phyloP scores from a whole-genome alignment of 2,888 invertebrate species.

The Ochropacha duplaris region DNA sequence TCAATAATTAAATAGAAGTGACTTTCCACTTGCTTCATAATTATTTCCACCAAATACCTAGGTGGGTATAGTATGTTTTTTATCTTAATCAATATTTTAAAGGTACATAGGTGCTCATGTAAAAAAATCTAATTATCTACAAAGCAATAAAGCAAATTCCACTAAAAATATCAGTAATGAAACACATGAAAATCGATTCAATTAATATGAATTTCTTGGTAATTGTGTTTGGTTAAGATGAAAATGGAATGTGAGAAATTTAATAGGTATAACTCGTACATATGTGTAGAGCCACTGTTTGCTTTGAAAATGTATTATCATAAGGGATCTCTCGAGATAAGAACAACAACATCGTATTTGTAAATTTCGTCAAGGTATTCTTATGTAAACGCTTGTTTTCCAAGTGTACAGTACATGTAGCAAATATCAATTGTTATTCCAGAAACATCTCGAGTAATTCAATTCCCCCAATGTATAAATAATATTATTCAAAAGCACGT shows the following conservation, averaged over 20 bases:
- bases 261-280: neutral
- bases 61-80: too few species aligned
- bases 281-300: neutral
- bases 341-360: constrained; percentile 15
- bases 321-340: constrained; percentile 8
- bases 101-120: too few species aligned
- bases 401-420: constrained; percentile 40
- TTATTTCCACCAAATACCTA: too few species aligned
- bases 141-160: too few species aligned
- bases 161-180: too few species aligned
- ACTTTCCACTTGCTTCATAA: too few species aligned
- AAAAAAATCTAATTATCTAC: too few species aligned
- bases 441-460: constrained; percentile 39
- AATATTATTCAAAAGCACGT: constrained; percentile 42
- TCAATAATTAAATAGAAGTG: too few species aligned
- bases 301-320: neutral
- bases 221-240: neutral
- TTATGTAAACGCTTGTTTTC: constrained; percentile 43
- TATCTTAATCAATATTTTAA: too few species aligned
- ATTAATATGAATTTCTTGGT: too few species aligned
- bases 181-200: neutral
- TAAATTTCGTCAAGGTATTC: constrained; percentile 35
- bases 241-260: neutral
- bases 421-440: constrained; percentile 32
- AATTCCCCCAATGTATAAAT: constrained; percentile 19